phyloP scores from a whole-genome alignment of 1,140 invertebrate genomes.

The Oreohelix idahoensis region DNA sequence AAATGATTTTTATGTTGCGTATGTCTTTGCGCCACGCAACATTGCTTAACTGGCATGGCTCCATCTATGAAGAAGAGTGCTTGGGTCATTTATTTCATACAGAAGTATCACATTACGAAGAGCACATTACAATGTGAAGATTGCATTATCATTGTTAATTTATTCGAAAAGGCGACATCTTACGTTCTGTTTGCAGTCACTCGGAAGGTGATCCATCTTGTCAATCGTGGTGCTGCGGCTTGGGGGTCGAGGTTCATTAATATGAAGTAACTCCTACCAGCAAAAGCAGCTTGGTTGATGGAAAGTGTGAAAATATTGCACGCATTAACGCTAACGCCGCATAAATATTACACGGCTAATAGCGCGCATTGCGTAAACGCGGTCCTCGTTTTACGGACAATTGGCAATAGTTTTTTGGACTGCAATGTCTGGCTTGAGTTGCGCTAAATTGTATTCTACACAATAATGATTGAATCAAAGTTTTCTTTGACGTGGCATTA shows the following conservation, averaged over 20 bases:
- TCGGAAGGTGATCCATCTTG: background rate
- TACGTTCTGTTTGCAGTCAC: background rate
- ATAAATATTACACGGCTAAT: slow-evolving; percentile 15
- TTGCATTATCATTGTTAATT: background rate
- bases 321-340: background rate
- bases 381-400: slow-evolving; percentile 11
- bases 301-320: slow-evolving; percentile 12
- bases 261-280: background rate
- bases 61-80: too few relatives aligned
- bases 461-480: background rate
- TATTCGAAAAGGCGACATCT: background rate
- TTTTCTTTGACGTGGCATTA: background rate
- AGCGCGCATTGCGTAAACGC: background rate
- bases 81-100: background rate
- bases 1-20: too few relatives aligned
- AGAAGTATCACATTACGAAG: background rate
- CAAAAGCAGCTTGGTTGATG: background rate
- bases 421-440: background rate
- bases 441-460: background rate
- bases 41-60: too few relatives aligned
- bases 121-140: background rate
- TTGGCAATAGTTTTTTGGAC: background rate
- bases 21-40: too few relatives aligned
- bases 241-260: background rate
- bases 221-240: background rate